Evolutionary conservation across 2,113 vertebrate genomes (phyloP).

Genomic region (Willisornis vidua): DNA sequence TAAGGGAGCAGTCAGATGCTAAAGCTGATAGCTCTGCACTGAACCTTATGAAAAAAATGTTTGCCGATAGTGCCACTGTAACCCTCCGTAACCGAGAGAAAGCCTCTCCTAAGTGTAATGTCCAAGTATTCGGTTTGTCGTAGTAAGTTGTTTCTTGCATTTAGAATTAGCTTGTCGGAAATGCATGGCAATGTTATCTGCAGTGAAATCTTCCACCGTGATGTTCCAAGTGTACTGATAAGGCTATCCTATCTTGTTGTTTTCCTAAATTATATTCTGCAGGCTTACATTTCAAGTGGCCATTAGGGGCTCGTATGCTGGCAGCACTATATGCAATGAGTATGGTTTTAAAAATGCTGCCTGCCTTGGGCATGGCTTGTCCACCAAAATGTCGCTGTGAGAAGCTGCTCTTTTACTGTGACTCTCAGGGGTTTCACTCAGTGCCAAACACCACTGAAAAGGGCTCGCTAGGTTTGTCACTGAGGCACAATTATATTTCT

Average conservation of each 20-base stretch:
- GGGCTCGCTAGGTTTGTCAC: conserved; percentile 95
- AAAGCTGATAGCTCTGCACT: conserved; percentile 30
- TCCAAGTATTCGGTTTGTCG: conserved; percentile 40
- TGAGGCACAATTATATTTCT: conserved; percentile 96
- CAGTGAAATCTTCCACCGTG: conserved; percentile 77
- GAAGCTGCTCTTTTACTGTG: conserved; percentile 99
- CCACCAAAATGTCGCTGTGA: conserved; percentile 99
- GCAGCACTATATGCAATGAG: conserved; percentile 97
- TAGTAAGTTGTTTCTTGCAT: conserved; percentile 58
- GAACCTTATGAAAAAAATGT: conserved; percentile 49
- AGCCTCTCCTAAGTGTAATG: conserved; percentile 39
- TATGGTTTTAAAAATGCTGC: conserved; percentile 96
- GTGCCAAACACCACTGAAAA: conserved; percentile 97
- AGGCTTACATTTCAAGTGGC: conserved; percentile 99
- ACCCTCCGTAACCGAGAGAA: conserved; percentile 32
- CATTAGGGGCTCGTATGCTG: conserved; percentile 99
- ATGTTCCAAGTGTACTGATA: conserved; percentile 75
- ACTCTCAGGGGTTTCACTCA: conserved; percentile 97
- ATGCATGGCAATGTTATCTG: conserved; percentile 77
- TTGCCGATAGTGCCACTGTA: conserved; percentile 27
- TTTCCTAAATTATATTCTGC: conserved; percentile 88
- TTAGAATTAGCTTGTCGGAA: conserved; percentile 71
- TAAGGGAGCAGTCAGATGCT: conserved; percentile 43
- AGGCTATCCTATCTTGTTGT: conserved; percentile 83
- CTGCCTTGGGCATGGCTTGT: conserved; percentile 96